Evolutionary conservation across 2,888 invertebrate species (phyloP).

Genomic region (Trissolcus brochymenae): DNA sequence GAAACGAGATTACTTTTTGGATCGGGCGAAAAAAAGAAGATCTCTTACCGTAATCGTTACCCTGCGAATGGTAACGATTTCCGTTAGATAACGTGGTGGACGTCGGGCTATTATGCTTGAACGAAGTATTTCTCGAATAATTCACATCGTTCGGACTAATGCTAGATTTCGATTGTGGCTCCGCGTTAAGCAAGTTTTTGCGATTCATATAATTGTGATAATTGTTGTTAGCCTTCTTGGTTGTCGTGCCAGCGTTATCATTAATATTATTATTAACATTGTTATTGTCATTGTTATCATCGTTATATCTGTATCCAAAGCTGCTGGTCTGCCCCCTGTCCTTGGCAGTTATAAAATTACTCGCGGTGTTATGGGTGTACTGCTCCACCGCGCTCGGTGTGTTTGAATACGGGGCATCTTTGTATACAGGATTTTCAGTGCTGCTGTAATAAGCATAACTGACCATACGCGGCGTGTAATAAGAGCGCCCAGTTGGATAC

Average conservation of each 20-base stretch:
- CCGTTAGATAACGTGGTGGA: conserved; percentile 66
- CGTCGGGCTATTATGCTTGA: conserved; percentile 69
- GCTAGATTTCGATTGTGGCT: conserved; percentile 63
- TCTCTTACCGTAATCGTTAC: conserved; percentile 74
- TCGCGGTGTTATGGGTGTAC: conserved; percentile 65
- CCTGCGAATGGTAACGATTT: conserved; percentile 66
- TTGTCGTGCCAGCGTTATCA: conserved; percentile 60
- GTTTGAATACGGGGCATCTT: conserved; percentile 50
- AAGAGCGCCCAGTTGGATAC: conserved; percentile 66
- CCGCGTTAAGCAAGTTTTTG: conserved; percentile 61
- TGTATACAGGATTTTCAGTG: conserved; percentile 55
- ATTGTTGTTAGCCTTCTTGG: conserved; percentile 61
- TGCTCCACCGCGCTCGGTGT: conserved; percentile 62
- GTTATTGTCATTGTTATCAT: conserved; percentile 55
- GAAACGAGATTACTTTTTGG: conserved; percentile 48
- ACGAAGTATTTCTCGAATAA: conserved; percentile 70
- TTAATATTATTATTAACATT: conserved; percentile 53
- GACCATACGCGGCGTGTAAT: conserved; percentile 64
- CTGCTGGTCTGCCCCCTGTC: conserved; percentile 57
- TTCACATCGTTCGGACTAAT: conserved; percentile 67
- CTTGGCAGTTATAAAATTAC: conserved; percentile 64
- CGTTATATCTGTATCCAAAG: conserved; percentile 56
- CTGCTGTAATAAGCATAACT: conserved; percentile 59
- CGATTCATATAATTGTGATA: conserved; percentile 60
- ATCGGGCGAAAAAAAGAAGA: conserved; percentile 44